Evolutionary conservation across 2,113 vertebrate species (phyloP).

Genomic region (Pangasianodon gigas): DNA sequence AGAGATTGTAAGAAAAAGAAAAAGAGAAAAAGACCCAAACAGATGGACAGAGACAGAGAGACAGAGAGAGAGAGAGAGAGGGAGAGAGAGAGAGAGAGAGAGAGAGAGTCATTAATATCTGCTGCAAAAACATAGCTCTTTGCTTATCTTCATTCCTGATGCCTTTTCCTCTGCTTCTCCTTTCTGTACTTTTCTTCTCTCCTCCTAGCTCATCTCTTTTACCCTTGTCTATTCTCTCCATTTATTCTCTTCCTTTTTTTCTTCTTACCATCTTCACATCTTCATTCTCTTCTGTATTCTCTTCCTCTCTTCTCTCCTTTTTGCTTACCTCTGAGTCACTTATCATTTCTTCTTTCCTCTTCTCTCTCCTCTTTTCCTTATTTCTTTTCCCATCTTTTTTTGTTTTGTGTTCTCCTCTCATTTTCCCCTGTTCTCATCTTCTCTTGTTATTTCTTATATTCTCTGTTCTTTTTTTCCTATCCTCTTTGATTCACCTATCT

Average conservation of each 20-base stretch:
- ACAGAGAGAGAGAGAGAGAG: background rate
- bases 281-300: background rate
- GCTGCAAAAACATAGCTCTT: slow-evolving; percentile 32
- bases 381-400: background rate
- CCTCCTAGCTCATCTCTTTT: background rate
- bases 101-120: background rate
- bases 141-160: slow-evolving; percentile 57
- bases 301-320: background rate
- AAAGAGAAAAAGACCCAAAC: background rate
- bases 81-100: background rate
- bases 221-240: background rate
- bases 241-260: background rate
- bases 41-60: background rate
- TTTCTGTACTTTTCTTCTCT: slow-evolving; percentile 45
- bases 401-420: background rate
- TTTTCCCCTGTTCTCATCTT: background rate
- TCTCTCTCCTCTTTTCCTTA: background rate
- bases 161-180: background rate
- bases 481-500: slow-evolving; percentile 15
- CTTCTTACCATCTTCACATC: background rate
- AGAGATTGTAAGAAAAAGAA: background rate
- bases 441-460: background rate
- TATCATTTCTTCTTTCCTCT: background rate
- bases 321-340: background rate
- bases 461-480: background rate